Conservation (phyloP, 1,140 invertebrate genomes). For the Argopecten irradians region DNA sequence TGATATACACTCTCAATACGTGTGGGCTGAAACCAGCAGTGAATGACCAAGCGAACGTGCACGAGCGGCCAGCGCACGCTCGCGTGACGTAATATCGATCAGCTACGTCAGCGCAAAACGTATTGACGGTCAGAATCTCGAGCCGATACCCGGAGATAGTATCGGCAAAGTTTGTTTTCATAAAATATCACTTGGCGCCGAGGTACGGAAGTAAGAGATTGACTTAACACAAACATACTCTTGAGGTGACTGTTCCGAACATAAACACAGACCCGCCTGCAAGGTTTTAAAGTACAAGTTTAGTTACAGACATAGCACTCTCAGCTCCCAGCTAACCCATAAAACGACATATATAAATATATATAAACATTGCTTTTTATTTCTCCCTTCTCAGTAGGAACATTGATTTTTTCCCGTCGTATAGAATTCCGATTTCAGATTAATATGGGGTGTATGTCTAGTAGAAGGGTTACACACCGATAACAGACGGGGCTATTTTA, state of each 20-base stretch:
- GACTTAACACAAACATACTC: neutral
- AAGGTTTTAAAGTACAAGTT: neutral
- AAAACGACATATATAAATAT: neutral
- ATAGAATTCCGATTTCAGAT: neutral
- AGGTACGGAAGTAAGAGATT: neutral
- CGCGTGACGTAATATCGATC: neutral
- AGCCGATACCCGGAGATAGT: neutral
- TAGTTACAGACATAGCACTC: neutral
- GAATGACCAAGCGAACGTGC: neutral
- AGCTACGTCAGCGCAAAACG: neutral
- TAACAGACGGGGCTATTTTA: slow-evolving; percentile 17
- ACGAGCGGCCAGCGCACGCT: neutral
- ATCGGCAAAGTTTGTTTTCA: slow-evolving; percentile 16
- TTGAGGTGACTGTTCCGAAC: neutral
- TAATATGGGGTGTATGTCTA: neutral
- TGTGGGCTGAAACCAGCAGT: neutral
- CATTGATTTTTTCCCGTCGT: neutral
- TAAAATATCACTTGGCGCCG: neutral
- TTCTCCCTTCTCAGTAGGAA: neutral
- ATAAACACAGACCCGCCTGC: neutral
- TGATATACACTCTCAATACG: neutral
- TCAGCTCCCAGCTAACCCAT: neutral
- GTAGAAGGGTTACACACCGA: neutral
- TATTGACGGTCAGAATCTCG: neutral
- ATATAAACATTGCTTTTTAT: neutral